Evolutionary conservation across 2,888 invertebrate species (phyloP).

Genomic region (Drosophila lutescens): DNA sequence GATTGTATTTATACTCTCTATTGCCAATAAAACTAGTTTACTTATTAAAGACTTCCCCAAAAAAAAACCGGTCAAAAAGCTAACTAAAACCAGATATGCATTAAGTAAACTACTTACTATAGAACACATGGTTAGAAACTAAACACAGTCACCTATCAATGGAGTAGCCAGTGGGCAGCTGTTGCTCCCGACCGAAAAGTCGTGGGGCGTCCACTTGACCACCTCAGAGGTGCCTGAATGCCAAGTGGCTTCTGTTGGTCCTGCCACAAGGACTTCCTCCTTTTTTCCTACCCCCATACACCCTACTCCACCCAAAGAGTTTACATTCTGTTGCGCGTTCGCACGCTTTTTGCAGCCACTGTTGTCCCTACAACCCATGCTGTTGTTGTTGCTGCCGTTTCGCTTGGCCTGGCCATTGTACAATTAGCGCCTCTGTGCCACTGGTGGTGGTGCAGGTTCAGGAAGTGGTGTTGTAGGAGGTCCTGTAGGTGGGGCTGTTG

Average conservation of each 20-base stretch:
- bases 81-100: not conserved
- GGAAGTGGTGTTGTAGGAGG: not conserved
- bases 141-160: conserved; percentile 16
- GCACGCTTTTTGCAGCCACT: conserved; percentile 58
- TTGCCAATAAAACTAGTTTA: not conserved
- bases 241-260: conserved; percentile 25
- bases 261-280: conserved; percentile 25
- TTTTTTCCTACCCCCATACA: conserved; percentile 1
- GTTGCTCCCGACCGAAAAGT: conserved; percentile 13
- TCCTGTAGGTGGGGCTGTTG: conserved; percentile 23
- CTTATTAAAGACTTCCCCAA: not conserved
- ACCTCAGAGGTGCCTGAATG: conserved; percentile 13
- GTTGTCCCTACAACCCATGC: conserved; percentile 21
- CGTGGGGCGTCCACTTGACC: conserved; percentile 13
- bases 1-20: not conserved
- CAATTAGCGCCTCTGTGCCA: conserved; percentile 61
- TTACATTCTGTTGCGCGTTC: conserved; percentile 70
- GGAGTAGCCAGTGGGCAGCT: conserved; percentile 16
- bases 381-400: conserved; percentile 32
- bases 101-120: not conserved
- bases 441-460: conserved; percentile 27
- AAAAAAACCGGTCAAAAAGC: not conserved
- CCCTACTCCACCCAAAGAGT: conserved; percentile 51
- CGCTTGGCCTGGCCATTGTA: conserved; percentile 56
- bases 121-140: conserved; percentile 4